Conservation (phyloP, 2,888 invertebrate genomes). For the Trichopoda pennipes region DNA sequence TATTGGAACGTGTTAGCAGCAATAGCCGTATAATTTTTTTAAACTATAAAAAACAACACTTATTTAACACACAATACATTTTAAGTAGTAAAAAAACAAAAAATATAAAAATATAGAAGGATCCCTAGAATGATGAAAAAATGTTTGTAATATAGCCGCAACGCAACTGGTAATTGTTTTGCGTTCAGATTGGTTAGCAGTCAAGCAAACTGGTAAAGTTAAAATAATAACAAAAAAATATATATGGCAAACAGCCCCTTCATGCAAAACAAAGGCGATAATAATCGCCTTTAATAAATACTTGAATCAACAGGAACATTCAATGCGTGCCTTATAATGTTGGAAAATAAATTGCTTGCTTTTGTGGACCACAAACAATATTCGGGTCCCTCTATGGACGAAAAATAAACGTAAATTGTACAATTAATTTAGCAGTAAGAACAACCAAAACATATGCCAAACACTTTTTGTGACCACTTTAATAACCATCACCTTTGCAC, state of each 20-base stretch:
- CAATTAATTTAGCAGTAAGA: too few relatives aligned
- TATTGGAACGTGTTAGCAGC: background rate
- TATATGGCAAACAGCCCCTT: background rate
- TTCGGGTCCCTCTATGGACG: too few relatives aligned
- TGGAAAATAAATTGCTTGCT: background rate
- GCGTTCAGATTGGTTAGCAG: background rate
- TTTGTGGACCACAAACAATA: slow-evolving; percentile 18
- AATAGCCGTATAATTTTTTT: slow-evolving; percentile 17
- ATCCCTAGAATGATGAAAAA: background rate
- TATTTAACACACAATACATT: slow-evolving; percentile 47
- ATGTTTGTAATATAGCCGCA: slow-evolving; percentile 2
- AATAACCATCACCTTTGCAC: too few relatives aligned
- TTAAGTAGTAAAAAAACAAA: slow-evolving; percentile 28
- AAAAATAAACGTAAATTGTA: background rate
- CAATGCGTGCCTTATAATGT: background rate
- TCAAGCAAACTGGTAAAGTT: slow-evolving; percentile 13
- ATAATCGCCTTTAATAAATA: slow-evolving; percentile 71
- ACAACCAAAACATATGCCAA: too few relatives aligned
- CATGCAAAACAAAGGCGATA: slow-evolving; percentile 68
- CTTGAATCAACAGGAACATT: slow-evolving; percentile 63
- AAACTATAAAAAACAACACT: slow-evolving; percentile 30
- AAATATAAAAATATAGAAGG: background rate
- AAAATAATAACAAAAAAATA: slow-evolving; percentile 14
- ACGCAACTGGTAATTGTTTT: slow-evolving; percentile 6
- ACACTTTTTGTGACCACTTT: too few relatives aligned